Percentiles rank a stretch among this genome's conserved stretches.
phyloP scores from a whole-genome alignment of 2,888 invertebrate species.

The Dastarcus helophoroides region DNA sequence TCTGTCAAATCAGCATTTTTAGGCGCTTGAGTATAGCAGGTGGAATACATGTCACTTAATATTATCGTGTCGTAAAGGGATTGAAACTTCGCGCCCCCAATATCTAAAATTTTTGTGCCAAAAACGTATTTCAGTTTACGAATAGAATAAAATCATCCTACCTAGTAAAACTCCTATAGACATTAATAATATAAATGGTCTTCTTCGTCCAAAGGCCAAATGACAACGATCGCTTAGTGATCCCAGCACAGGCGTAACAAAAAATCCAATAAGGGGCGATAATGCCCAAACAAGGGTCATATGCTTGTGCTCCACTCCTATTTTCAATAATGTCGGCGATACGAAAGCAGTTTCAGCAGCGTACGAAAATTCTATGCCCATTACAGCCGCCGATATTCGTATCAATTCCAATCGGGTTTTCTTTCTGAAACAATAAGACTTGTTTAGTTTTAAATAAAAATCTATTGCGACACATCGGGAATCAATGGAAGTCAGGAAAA shows the following conservation, averaged over 20 bases:
- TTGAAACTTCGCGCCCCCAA: no score
- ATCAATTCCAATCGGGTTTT: conserved; percentile 74
- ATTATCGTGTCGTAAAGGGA: no score
- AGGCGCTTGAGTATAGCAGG: no score
- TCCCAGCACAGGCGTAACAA: conserved; percentile 84
- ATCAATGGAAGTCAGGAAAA: no score
- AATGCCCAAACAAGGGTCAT: conserved; percentile 96
- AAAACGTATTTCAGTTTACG: no score
- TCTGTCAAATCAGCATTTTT: no score
- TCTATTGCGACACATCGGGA: no score
- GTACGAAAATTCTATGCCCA: conserved; percentile 96
- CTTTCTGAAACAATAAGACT: conserved; percentile 41
- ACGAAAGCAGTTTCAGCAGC: conserved; percentile 97
- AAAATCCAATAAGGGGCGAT: conserved; percentile 88
- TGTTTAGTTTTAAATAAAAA: no score
- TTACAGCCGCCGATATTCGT: conserved; percentile 84
- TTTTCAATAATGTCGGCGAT: conserved; percentile 84
- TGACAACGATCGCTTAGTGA: conserved; percentile 86
- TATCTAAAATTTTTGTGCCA: no score
- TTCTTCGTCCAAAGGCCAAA: conserved; percentile 65
- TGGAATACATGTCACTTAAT: no score
- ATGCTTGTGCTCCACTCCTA: conserved; percentile 82
- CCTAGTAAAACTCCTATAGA: conserved; percentile 84
- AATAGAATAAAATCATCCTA: no score
- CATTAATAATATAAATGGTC: conserved; percentile 84